Conservation (phyloP, 2,888 invertebrate genomes). For the Rotaria magnacalcarata region DNA sequence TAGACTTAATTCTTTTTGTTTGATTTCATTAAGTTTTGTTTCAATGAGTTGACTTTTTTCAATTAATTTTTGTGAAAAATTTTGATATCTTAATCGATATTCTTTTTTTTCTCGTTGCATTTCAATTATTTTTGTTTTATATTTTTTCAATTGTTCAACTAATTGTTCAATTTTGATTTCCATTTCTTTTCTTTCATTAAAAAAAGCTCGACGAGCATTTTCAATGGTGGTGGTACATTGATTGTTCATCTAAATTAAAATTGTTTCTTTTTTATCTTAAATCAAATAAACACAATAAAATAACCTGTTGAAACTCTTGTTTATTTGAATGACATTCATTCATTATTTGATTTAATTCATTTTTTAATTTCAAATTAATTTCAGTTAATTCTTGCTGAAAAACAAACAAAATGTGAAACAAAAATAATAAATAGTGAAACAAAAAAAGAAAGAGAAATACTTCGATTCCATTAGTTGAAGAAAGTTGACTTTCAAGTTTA, state of each 20-base stretch:
- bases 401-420: no score
- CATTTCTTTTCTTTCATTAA: conserved; percentile 5
- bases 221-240: neutral
- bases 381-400: conserved; percentile 45
- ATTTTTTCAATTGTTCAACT: conserved; percentile 13
- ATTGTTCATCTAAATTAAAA: neutral
- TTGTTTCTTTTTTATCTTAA: no score
- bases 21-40: conserved; percentile 19
- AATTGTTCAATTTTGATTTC: neutral
- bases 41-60: conserved; percentile 35
- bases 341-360: conserved; percentile 39
- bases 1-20: conserved; percentile 33
- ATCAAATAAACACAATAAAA: neutral
- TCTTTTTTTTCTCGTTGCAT: conserved; percentile 14
- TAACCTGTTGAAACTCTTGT: conserved; percentile 4
- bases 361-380: conserved; percentile 44
- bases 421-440: no score
- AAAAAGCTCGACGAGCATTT: conserved; percentile 5
- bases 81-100: neutral
- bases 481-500: conserved; percentile 43
- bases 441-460: neutral
- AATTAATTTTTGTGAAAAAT: neutral
- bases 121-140: neutral
- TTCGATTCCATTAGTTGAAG: conserved; percentile 42
- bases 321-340: conserved; percentile 7